A percentile compares a stretch with the other conserved stretches of the same genome.
Evolutionary conservation across 2,797 vertebrate species (phyloP).

Genomic region (Halcyon badia): DNA sequence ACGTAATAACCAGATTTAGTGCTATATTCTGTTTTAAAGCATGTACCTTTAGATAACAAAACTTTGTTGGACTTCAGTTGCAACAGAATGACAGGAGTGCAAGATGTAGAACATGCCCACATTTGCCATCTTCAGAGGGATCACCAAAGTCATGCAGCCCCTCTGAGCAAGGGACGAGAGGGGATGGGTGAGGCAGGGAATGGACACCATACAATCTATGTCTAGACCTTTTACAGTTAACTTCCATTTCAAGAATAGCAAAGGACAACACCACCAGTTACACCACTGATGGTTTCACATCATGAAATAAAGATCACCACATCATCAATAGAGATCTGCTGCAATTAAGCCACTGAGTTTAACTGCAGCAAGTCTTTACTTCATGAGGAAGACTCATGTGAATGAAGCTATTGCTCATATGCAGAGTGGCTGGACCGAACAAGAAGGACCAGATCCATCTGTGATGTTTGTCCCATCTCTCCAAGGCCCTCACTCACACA

Average conservation of each 20-base stretch:
- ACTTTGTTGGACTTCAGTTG: background rate
- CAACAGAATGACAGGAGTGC: background rate
- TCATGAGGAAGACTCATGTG: background rate
- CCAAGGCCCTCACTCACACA: fast-evolving
- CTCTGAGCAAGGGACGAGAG: background rate
- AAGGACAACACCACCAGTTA: background rate
- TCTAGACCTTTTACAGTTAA: background rate
- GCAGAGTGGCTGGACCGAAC: background rate
- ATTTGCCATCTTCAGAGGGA: background rate
- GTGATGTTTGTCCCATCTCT: background rate
- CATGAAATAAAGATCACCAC: background rate
- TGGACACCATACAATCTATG: fast-evolving
- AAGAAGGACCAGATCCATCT: background rate
- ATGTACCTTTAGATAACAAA: background rate
- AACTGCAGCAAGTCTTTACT: background rate
- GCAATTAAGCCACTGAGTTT: background rate
- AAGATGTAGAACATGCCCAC: background rate
- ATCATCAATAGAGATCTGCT: background rate
- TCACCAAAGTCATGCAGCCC: background rate
- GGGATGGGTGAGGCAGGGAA: background rate
- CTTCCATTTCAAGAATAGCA: background rate
- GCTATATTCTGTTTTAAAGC: background rate
- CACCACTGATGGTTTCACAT: background rate
- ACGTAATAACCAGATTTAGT: background rate
- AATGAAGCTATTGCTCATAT: background rate